Conservation (phyloP, 2,113 vertebrate species). For the Picathartes gymnocephalus region DNA sequence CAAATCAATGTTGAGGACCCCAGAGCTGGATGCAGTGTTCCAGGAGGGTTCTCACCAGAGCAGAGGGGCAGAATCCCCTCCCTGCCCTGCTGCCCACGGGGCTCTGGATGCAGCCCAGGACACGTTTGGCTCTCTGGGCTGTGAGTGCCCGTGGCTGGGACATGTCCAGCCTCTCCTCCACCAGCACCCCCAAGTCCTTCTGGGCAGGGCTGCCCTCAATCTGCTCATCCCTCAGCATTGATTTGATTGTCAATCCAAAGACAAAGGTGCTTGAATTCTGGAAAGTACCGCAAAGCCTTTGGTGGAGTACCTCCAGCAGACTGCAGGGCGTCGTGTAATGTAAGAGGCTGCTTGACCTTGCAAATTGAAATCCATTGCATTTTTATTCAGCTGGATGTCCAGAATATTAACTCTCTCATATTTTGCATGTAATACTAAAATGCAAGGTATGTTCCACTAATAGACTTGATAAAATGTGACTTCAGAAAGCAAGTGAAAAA, state of each 20-base stretch:
- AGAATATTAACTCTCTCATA: conserved; percentile 21
- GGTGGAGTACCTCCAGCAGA: conserved; percentile 35
- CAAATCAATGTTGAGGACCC: background rate
- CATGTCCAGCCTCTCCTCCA: background rate
- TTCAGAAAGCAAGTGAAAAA: background rate
- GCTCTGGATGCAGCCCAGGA: background rate
- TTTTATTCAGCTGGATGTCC: conserved; percentile 41
- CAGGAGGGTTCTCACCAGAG: background rate
- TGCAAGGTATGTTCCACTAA: background rate
- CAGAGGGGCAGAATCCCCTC: background rate
- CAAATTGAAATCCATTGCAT: conserved; percentile 21
- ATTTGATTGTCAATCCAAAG: conserved; percentile 16
- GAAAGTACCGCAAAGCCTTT: conserved; percentile 33
- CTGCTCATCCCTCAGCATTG: background rate
- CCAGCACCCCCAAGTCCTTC: background rate
- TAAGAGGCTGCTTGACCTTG: conserved; percentile 11
- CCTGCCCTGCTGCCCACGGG: accelerated
- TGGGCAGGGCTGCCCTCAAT: background rate
- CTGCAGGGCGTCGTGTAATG: background rate
- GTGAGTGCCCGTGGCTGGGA: accelerated
- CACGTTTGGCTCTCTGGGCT: accelerated
- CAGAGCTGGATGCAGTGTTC: background rate
- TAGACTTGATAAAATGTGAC: background rate
- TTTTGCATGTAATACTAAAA: conserved; percentile 41
- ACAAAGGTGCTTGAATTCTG: conserved; percentile 38